Evolutionary conservation across 2,797 vertebrate genomes (phyloP), one percentile per base, ranked within the genome.

Genomic region (Microctenopoma stevenorrisi): DNA sequence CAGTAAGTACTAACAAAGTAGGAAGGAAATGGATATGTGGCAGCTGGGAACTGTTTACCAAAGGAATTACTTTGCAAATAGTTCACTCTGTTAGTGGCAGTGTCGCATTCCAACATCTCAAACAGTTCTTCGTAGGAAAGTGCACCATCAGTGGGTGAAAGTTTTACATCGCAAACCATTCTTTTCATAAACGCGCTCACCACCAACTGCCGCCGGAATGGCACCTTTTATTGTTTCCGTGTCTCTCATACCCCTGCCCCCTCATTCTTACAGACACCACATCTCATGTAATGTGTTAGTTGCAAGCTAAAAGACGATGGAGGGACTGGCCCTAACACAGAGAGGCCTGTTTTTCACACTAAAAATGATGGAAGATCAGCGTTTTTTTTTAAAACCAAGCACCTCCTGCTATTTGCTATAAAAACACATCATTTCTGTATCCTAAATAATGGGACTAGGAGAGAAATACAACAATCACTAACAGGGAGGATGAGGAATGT

Each of bases 41-140:
- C 88, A 88, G 85, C 82, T 86, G 86, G 76, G 70, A 89, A 87
- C 82, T 88, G 82, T 91, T 89, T 86, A 80, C 86, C 72, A 38
- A 59, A 79, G 69, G 48, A 78, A 74, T 78, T 47, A 76, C 77
- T 81, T 75, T 68, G 85, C 77, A 91, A 90, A 88, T 83, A 90
- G 76, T 91, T 89, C 67, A 81, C 76, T 90, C 80, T 86, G 86
- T 91, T 82, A 68, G 75, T 73, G 83, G 83, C 80, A 67, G 84
- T 60, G 84, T 83, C 68, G 63, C 73, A 68, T 65, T 75, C 82
- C 77, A 51, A 80, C 66, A 72, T 83, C 63, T 79, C 58, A 73
- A 86, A 83, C 73, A 73, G 73, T 53, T 75, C 68, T 63, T 64
- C 30, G 47, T 40, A 86, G 87, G 89, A 88, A 92, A 90, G 89